Evolutionary conservation across 2,888 invertebrate species (phyloP).

Genomic region (Thysanoteuthis rhombus): DNA sequence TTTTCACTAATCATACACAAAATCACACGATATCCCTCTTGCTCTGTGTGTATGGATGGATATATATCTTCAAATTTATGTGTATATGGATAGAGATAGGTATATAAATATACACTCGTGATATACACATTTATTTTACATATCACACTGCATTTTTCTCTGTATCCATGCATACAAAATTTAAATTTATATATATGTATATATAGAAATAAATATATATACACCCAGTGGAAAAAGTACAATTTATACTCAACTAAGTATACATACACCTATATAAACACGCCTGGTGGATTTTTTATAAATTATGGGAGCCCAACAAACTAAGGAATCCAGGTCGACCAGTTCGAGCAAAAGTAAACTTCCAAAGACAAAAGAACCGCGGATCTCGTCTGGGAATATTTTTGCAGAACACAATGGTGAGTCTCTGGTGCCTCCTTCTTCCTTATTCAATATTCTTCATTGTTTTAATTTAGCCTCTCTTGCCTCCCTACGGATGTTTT

Average conservation of each 20-base stretch:
- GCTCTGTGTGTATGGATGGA: not conserved
- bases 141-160: not conserved
- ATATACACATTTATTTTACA: not conserved
- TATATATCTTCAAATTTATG: not conserved
- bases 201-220: not conserved
- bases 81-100: too few species aligned
- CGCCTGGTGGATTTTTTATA: conserved; percentile 18
- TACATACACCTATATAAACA: conserved; percentile 18
- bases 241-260: not conserved
- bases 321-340: conserved; percentile 41
- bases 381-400: conserved; percentile 44
- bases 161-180: conserved; percentile 13
- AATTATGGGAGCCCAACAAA: conserved; percentile 44
- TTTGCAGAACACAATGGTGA: conserved; percentile 46
- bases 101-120: not conserved
- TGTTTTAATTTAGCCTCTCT: not conserved
- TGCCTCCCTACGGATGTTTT: not conserved
- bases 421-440: conserved; percentile 19
- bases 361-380: conserved; percentile 43
- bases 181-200: not conserved
- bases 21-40: not conserved
- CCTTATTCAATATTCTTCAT: not conserved
- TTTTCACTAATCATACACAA: not conserved
- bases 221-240: not conserved
- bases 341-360: conserved; percentile 42